Evolutionary conservation across 2,113 vertebrate species (phyloP), one percentile per base, ranked within the genome.

Genomic region (Colaptes auratus): DNA sequence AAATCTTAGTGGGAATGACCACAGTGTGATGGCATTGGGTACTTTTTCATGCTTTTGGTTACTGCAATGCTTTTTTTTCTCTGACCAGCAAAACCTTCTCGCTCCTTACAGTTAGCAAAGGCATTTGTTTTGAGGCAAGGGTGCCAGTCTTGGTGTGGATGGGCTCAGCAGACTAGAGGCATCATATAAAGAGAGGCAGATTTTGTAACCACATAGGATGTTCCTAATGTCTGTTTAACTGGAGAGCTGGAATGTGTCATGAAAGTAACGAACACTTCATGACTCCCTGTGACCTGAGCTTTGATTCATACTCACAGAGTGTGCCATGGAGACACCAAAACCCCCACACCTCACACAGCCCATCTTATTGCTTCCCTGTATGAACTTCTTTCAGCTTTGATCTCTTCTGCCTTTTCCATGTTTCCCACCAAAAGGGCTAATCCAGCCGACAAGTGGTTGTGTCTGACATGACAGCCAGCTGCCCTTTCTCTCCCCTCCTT

Each of bases 361-460:
- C 65, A 70, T 58, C 59, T 88, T 20, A 12, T 35, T 53, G 74
- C 39, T 23, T 82, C 46, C 55, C n/a, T 78, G 19, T 58, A 30
- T 70, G 73, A 88, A 82, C 56, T 88, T 69, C 44, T 86, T 90
- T 82, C 31, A 39, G 71, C 69, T 92, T 58, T 91, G 61, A 75
- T 50, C 63, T 73, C 66, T 82, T 89, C 52, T 73, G 55, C 42
- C 36, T 86, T 93, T 70, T 61, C 50, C 48, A 3, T 75, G 56
- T 81, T 93, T 89, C 70, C 67, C 74, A 88, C 30, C 67, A 81
- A 91, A 83, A 89, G 64, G 82, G 56, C 72, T 93, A 64, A 81
- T 89, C 82, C 72, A 33, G 53, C 36, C 0, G 8, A 88, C 81
- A 95, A 86, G 86, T 76, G 73, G 44, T 88, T 84, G 81, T 83